Percentiles rank a stretch among this genome's conserved stretches.
Evolutionary conservation across 2,113 vertebrate species (phyloP).

Genomic region (Scolopax mira): DNA sequence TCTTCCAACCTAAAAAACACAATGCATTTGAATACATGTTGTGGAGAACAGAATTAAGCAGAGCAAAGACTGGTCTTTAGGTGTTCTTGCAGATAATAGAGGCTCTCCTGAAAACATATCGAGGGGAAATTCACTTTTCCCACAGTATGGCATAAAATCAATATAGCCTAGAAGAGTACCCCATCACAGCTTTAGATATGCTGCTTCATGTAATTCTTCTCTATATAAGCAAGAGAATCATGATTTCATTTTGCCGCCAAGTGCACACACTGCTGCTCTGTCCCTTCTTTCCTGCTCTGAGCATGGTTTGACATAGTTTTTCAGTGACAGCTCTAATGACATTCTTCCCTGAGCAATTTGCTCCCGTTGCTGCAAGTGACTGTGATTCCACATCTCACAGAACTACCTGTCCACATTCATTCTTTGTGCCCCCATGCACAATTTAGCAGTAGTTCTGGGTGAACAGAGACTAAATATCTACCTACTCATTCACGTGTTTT

Average conservation of each 20-base stretch:
- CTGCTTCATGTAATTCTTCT: neutral
- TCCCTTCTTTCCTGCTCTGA: neutral
- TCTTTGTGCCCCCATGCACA: neutral
- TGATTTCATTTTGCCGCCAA: neutral
- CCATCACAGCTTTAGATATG: neutral
- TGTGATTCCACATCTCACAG: neutral
- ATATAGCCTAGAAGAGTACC: neutral
- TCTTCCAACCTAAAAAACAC: neutral
- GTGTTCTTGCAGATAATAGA: neutral
- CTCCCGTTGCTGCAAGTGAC: neutral
- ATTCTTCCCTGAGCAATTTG: neutral
- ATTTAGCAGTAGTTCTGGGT: neutral
- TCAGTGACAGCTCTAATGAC: neutral
- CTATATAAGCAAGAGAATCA: neutral
- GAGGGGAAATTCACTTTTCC: neutral
- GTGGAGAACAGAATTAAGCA: neutral
- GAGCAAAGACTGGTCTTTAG: neutral
- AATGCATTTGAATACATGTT: neutral
- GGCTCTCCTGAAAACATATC: neutral
- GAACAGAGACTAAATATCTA: neutral
- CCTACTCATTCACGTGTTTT: neutral
- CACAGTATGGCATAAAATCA: neutral
- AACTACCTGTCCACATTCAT: neutral
- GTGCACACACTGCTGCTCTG: neutral
- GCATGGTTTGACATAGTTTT: neutral